These are phyloP conservation scores for Pheosia gnoma DNA, from an alignment of 2,888 invertebrate species.

Conservation along the genomic window DNA sequence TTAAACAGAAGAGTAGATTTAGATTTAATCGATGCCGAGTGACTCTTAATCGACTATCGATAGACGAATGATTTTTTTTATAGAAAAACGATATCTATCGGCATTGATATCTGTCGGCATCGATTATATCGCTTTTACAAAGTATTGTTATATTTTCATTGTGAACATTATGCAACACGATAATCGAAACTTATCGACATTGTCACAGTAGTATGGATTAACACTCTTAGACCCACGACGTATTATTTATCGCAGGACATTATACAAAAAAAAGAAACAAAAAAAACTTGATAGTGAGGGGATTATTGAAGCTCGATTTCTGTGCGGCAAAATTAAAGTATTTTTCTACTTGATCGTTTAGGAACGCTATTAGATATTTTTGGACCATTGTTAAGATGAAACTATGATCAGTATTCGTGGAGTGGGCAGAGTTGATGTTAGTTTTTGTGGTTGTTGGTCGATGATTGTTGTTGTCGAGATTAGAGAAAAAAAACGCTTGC, in stretches of 20 bases:
- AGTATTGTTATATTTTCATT: conserved; percentile 50
- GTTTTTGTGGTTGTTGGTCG: conserved; percentile 68
- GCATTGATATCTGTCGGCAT: conserved; percentile 11
- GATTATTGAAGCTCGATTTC: conserved; percentile 65
- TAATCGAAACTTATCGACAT: conserved; percentile 65
- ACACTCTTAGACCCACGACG: conserved; percentile 77
- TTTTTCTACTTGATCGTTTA: conserved; percentile 83
- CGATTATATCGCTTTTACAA: conserved; percentile 26
- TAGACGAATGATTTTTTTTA: conserved; percentile 11
- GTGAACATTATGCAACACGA: conserved; percentile 67
- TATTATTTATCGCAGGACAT: conserved; percentile 60
- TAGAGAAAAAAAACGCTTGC: conserved; percentile 61
- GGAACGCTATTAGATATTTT: conserved; percentile 82
- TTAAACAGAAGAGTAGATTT: conserved; percentile 14
- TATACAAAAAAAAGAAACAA: conserved; percentile 49
- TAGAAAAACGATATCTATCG: conserved; percentile 19
- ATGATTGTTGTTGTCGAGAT: conserved; percentile 65
- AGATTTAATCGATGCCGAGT: conserved; percentile 22
- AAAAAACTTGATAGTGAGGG: conserved; percentile 54
- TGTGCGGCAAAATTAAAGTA: conserved; percentile 77
- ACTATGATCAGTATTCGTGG: conserved; percentile 78
- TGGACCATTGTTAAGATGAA: conserved; percentile 83
- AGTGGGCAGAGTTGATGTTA: conserved; percentile 65
- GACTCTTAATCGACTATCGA: conserved; percentile 16
- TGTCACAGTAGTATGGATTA: conserved; percentile 76